A percentile compares a stretch with the other conserved stretches of the same genome.
Conservation (phyloP, 1,140 invertebrate species). For the Tetramorium simillimum region DNA sequence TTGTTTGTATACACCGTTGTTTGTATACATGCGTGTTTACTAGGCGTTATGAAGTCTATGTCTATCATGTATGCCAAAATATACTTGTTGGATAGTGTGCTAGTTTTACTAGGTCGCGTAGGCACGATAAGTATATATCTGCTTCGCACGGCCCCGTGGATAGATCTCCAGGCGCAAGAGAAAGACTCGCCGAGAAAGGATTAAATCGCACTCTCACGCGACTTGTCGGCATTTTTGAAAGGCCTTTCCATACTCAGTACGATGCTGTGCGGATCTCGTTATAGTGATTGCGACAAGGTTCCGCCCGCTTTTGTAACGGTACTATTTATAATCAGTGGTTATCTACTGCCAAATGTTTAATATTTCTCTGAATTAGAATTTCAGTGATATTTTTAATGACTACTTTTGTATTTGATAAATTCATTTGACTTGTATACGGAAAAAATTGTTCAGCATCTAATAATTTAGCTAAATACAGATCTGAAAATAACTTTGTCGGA, state of each 20-base stretch:
- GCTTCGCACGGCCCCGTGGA: conserved; percentile 69
- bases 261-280: background rate
- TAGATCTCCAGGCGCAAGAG: conserved; percentile 6
- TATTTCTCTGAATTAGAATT: background rate
- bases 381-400: no score
- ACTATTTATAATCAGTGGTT: background rate
- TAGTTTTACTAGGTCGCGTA: conserved; percentile 64
- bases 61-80: no score
- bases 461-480: no score
- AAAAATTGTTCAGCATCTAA: no score
- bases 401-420: no score
- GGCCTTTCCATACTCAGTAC: background rate
- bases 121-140: conserved; percentile 38
- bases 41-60: no score
- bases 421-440: no score
- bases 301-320: background rate
- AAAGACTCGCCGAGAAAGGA: conserved; percentile 38
- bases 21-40: background rate
- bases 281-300: background rate
- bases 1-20: no score
- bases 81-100: conserved; percentile 31
- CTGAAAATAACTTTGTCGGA: no score
- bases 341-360: background rate
- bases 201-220: conserved; percentile 25
- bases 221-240: background rate